Conservation (phyloP, 2,113 vertebrate genomes). For the Willisornis vidua region DNA sequence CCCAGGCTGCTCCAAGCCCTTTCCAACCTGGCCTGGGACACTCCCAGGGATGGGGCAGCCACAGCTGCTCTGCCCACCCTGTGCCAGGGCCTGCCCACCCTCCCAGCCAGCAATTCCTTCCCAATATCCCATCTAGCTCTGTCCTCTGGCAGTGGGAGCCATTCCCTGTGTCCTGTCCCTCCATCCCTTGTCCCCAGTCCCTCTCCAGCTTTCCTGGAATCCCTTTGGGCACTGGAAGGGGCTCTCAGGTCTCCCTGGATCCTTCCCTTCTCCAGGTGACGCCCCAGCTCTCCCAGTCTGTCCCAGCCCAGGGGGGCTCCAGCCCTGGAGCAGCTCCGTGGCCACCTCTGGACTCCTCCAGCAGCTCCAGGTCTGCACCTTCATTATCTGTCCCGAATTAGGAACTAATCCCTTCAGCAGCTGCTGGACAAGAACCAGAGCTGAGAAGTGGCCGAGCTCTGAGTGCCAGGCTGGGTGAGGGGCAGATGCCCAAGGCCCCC, state of each 20-base stretch:
- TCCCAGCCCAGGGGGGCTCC: not conserved
- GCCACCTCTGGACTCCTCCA: not conserved
- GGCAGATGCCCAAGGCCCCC: too few relatives aligned
- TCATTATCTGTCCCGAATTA: not conserved
- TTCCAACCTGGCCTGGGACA: too few relatives aligned
- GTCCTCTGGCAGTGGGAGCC: not conserved
- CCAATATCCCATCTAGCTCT: not conserved
- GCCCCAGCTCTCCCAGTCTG: not conserved
- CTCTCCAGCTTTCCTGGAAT: not conserved
- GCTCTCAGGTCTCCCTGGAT: not conserved
- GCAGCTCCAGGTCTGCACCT: not conserved
- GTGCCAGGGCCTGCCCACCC: not conserved
- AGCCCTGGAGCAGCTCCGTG: not conserved
- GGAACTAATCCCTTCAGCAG: not conserved
- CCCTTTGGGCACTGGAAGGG: not conserved
- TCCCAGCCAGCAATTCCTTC: not conserved
- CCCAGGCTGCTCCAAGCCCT: not conserved
- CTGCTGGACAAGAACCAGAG: not conserved
- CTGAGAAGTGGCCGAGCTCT: not conserved
- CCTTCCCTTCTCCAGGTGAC: not conserved
- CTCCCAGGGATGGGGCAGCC: not conserved
- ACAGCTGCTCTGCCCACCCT: not conserved
- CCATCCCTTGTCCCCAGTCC: fast-evolving
- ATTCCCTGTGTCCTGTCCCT: not conserved
- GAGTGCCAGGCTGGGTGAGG: too few relatives aligned